Percentiles rank a stretch among this genome's conserved stretches.
These are phyloP conservation scores for Geothlypis trichas DNA, from an alignment of 2,113 vertebrate genomes.

Conservation along the genomic window DNA sequence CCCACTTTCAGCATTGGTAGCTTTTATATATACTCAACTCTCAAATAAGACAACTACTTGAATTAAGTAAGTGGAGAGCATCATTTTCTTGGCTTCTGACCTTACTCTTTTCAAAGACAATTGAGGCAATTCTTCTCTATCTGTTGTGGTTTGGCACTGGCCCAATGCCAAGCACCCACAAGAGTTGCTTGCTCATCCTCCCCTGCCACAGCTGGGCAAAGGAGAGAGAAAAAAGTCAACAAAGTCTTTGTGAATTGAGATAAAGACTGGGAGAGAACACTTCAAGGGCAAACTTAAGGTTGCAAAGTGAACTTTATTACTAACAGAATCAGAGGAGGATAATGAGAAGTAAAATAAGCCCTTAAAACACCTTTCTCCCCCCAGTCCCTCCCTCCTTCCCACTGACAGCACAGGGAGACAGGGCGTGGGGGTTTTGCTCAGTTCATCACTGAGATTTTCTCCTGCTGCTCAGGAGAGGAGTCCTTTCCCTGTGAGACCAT, in stretches of 20 bases:
- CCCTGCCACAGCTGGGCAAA: background rate
- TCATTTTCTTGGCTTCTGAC: background rate
- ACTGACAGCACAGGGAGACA: background rate
- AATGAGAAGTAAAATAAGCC: background rate
- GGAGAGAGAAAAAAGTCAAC: background rate
- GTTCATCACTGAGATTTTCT: background rate
- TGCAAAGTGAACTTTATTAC: background rate
- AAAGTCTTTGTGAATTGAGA: background rate
- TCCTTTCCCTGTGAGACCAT: background rate
- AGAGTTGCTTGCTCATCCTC: background rate
- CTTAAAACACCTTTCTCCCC: background rate
- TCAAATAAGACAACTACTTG: background rate
- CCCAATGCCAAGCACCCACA: background rate
- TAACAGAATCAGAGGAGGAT: background rate
- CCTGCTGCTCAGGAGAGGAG: background rate
- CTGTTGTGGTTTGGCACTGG: background rate
- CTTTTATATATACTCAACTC: background rate
- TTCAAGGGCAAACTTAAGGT: background rate
- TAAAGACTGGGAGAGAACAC: background rate
- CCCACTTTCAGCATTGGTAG: background rate
- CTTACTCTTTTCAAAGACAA: background rate
- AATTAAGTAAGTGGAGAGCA: background rate
- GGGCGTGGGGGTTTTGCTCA: background rate
- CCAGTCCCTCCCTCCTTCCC: background rate
- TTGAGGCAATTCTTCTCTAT: background rate